Evolutionary conservation across 2,888 invertebrate species (phyloP).

Genomic region (Lepidocyrtinus sp.): DNA sequence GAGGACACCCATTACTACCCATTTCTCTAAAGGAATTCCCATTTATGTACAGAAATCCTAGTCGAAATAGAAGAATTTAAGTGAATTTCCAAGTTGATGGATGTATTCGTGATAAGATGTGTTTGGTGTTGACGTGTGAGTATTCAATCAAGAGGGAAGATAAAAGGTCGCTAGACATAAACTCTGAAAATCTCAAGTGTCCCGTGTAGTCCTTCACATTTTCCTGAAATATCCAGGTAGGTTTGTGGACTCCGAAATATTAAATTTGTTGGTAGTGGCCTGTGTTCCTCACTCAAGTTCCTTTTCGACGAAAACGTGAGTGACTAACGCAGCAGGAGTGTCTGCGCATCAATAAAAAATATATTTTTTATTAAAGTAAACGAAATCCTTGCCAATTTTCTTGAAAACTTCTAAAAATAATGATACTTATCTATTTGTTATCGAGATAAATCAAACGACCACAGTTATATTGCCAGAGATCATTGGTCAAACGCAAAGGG

Average conservation of each 20-base stretch:
- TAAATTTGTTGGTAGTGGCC: background rate
- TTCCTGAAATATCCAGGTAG: background rate
- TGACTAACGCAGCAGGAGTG: background rate
- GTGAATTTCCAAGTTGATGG: background rate
- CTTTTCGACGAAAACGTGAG: background rate
- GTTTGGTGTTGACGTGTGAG: background rate
- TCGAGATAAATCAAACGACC: too few species aligned
- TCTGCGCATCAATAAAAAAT: background rate
- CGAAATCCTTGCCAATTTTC: background rate
- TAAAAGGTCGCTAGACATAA: background rate
- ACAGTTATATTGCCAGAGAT: too few species aligned
- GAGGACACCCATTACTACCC: constrained; percentile 67
- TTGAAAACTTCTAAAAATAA: background rate
- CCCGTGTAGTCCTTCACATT: background rate
- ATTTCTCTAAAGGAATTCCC: constrained; percentile 60
- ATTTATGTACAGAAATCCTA: constrained; percentile 31
- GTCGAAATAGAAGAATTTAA: background rate
- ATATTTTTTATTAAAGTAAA: background rate
- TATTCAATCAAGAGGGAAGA: background rate
- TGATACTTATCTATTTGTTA: too few species aligned
- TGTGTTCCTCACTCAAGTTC: background rate
- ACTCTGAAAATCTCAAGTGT: background rate
- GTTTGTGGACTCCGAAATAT: background rate
- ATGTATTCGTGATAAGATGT: background rate
- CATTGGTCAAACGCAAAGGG: too few species aligned